Conservation (phyloP, 2,888 invertebrate genomes). For the Ophion ellenae region DNA sequence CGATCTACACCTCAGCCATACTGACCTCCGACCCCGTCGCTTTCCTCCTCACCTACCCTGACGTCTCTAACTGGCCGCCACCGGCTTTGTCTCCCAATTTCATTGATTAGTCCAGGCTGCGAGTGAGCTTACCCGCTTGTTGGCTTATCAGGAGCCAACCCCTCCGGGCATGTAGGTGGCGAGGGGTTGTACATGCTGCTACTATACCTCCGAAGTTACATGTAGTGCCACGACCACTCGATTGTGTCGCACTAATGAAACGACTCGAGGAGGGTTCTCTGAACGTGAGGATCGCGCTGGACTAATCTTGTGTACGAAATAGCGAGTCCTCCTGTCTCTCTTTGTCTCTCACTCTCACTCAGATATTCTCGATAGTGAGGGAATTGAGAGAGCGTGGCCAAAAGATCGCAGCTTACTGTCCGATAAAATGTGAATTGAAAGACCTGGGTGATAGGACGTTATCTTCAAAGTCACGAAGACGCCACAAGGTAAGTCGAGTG, state of each 20-base stretch:
- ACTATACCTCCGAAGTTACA: conserved; percentile 50
- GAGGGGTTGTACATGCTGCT: conserved; percentile 44
- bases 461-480: conserved; percentile 55
- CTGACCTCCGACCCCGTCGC: conserved; percentile 68
- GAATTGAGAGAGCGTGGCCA: conserved; percentile 45
- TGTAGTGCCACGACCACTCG: conserved; percentile 72
- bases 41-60: conserved; percentile 72
- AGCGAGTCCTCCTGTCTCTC: conserved; percentile 59
- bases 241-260: conserved; percentile 82
- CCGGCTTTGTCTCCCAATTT: conserved; percentile 82
- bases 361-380: conserved; percentile 36
- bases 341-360: conserved; percentile 18
- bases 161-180: conserved; percentile 58
- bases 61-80: conserved; percentile 61
- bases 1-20: conserved; percentile 60
- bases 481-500: conserved; percentile 24
- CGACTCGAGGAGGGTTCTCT: conserved; percentile 73
- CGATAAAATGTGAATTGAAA: conserved; percentile 65
- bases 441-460: conserved; percentile 64
- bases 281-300: conserved; percentile 63
- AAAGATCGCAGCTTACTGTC: conserved; percentile 47
- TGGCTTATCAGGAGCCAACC: conserved; percentile 74
- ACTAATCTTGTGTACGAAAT: conserved; percentile 78
- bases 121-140: conserved; percentile 68
- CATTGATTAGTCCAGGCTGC: conserved; percentile 80